These are phyloP conservation scores for Tinamus major DNA, from an alignment of 2,797 vertebrate species.

Conservation along the genomic window DNA sequence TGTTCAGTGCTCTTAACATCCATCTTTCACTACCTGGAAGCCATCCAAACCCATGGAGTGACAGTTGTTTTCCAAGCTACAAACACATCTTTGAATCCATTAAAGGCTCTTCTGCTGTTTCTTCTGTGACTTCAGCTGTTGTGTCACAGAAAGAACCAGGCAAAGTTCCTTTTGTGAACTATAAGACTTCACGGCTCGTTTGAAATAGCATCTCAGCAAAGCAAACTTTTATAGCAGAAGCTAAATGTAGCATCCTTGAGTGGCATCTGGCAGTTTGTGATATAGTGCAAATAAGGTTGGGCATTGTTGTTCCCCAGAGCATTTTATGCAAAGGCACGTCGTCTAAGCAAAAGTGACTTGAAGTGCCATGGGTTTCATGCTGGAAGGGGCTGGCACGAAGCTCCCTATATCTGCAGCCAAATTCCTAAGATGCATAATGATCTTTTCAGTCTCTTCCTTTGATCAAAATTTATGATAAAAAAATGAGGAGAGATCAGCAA, in stretches of 20 bases:
- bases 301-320: conserved; percentile 8
- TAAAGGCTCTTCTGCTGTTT: conserved; percentile 23
- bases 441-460: conserved; percentile 19
- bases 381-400: conserved; percentile 42
- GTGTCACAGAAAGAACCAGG: not conserved
- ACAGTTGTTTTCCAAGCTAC: conserved; percentile 62
- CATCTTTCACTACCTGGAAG: conserved; percentile 41
- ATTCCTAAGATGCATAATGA: conserved; percentile 10
- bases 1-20: conserved; percentile 35
- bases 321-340: conserved; percentile 30
- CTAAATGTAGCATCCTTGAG: conserved; percentile 1
- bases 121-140: conserved; percentile 36
- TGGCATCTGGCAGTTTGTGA: conserved; percentile 63
- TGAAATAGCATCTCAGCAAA: conserved; percentile 42
- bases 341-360: conserved; percentile 39
- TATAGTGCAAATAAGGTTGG: conserved; percentile 30
- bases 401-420: conserved; percentile 34
- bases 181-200: conserved; percentile 63
- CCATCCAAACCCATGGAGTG: conserved; percentile 32
- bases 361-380: conserved; percentile 32
- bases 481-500: conserved; percentile 4
- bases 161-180: conserved; percentile 41
- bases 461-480: not conserved
- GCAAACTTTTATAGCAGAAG: conserved; percentile 49
- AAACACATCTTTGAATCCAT: conserved; percentile 37